phyloP scores from a whole-genome alignment of 2,113 vertebrate genomes.

The Leucopsar rothschildi region DNA sequence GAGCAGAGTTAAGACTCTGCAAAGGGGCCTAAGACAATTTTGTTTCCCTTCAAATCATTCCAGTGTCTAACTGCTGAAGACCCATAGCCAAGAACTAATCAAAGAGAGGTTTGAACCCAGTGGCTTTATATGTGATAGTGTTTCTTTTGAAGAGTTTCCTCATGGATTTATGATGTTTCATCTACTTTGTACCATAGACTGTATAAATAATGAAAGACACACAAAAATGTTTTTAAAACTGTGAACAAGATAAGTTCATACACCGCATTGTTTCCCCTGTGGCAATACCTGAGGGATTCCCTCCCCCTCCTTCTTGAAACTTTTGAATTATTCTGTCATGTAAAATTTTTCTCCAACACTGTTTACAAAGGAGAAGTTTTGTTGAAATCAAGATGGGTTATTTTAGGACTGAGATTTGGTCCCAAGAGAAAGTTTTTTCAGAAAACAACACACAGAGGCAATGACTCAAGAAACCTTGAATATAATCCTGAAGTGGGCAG shows the following conservation, averaged over 20 bases:
- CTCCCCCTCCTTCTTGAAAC: not conserved
- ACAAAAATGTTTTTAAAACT: not conserved
- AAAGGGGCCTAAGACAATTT: not conserved
- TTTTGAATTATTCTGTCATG: not conserved
- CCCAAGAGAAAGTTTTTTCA: not conserved
- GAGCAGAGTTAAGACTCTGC: not conserved
- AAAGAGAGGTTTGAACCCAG: not conserved
- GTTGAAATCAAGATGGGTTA: not conserved
- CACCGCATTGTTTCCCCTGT: not conserved
- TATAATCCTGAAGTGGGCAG: not conserved
- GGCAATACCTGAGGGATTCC: not conserved
- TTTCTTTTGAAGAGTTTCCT: not conserved
- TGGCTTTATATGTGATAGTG: not conserved
- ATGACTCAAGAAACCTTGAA: not conserved
- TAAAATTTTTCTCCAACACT: not conserved
- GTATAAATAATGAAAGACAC: not conserved
- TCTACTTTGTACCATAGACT: not conserved
- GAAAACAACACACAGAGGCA: not conserved
- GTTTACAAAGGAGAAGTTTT: not conserved
- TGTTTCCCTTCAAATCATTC: not conserved
- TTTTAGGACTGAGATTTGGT: not conserved
- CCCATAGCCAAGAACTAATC: not conserved
- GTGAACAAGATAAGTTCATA: not conserved
- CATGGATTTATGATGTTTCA: not conserved
- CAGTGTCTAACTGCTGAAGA: not conserved